Evolutionary conservation across 2,888 invertebrate genomes (phyloP).

Genomic region (Onchidella celtica): DNA sequence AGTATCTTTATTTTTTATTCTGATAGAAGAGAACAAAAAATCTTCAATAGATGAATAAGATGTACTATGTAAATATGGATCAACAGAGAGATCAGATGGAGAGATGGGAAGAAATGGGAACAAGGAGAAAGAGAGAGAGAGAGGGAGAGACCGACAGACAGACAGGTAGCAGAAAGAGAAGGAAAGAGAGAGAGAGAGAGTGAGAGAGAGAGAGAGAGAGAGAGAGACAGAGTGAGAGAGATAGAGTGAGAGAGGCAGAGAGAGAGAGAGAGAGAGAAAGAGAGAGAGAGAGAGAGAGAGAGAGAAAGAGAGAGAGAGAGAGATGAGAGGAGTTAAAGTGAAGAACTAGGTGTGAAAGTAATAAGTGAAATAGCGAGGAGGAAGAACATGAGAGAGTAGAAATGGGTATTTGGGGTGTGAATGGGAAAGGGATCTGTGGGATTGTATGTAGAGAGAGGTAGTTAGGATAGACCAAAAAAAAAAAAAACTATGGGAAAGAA

Average conservation of each 20-base stretch:
- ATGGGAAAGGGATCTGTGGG: background rate
- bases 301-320: background rate
- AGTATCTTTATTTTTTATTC: too few relatives aligned
- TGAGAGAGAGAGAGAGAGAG: background rate
- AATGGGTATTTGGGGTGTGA: background rate
- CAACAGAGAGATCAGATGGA: too few relatives aligned
- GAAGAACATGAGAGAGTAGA: constrained; percentile 3
- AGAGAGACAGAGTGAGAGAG: background rate
- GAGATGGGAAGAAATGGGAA: too few relatives aligned
- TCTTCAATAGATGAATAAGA: too few relatives aligned
- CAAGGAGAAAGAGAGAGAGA: background rate
- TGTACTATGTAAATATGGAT: too few relatives aligned
- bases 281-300: background rate
- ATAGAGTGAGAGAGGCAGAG: too few relatives aligned
- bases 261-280: background rate
- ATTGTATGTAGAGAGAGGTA: background rate
- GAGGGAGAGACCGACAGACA: too few relatives aligned
- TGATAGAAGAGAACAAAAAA: too few relatives aligned
- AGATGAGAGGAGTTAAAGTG: background rate
- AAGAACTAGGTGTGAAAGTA: background rate
- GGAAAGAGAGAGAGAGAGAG: background rate
- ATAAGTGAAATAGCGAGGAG: background rate
- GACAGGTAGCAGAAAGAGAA: background rate
- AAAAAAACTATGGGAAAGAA: background rate
- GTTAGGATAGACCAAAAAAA: background rate